A percentile compares a stretch with the other conserved stretches of the same genome.
phyloP scores from a whole-genome alignment of 2,113 vertebrate species.

The Ammospiza caudacuta region DNA sequence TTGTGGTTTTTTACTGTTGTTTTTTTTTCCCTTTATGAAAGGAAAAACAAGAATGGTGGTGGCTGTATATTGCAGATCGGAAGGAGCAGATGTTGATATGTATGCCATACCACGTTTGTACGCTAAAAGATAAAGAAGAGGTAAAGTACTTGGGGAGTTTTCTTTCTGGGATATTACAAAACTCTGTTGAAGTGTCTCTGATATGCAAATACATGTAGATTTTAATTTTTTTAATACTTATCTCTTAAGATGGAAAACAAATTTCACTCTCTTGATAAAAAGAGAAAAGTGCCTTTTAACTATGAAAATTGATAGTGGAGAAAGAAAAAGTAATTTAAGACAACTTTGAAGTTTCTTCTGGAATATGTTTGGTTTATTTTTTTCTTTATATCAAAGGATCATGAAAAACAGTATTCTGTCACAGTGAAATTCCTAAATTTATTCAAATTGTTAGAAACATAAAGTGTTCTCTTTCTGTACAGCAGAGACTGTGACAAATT shows the following conservation, averaged over 20 bases:
- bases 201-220: neutral
- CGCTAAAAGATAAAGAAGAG: slow-evolving; percentile 95
- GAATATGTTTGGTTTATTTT: neutral
- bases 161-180: neutral
- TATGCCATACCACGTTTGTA: slow-evolving; percentile 97
- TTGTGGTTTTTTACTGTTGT: neutral
- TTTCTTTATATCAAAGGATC: neutral
- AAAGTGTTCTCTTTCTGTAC: neutral
- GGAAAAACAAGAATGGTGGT: slow-evolving; percentile 99
- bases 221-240: neutral
- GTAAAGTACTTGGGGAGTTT: slow-evolving; percentile 69
- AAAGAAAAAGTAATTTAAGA: neutral
- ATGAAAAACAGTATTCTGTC: neutral
- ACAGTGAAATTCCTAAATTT: neutral
- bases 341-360: neutral
- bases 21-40: neutral
- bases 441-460: neutral
- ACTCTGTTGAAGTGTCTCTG: neutral
- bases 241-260: neutral
- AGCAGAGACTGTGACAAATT: neutral
- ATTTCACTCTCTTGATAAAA: neutral
- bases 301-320: neutral
- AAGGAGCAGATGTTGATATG: slow-evolving; percentile 94
- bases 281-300: neutral
- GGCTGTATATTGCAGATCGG: slow-evolving; percentile 97